Conservation (phyloP, 1,140 invertebrate species). For the Oncopodura yosiiana region DNA sequence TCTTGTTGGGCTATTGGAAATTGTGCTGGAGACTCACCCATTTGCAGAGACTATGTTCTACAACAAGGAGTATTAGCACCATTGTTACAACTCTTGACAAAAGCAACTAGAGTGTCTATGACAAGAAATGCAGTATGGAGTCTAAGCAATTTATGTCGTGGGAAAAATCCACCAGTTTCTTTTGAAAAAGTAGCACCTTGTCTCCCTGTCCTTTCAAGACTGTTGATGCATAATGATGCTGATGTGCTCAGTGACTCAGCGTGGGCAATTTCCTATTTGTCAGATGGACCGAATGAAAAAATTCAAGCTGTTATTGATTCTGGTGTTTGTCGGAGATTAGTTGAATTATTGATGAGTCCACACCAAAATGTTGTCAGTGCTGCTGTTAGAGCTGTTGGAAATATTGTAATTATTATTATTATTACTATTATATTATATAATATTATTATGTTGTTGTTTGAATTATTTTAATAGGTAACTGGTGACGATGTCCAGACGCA, state of each 20-base stretch:
- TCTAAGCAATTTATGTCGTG: constrained; percentile 88
- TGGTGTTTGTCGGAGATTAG: constrained; percentile 83
- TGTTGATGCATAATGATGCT: constrained; percentile 78
- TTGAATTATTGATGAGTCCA: constrained; percentile 85
- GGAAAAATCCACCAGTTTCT: constrained; percentile 91
- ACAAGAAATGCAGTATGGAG: constrained; percentile 96
- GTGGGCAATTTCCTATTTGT: constrained; percentile 89
- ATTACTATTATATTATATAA: too few species aligned
- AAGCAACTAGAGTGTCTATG: constrained; percentile 75
- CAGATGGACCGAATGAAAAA: constrained; percentile 95
- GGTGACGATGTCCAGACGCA: constrained; percentile 96
- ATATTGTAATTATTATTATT: too few species aligned
- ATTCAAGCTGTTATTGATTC: constrained; percentile 96
- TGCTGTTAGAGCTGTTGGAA: constrained; percentile 87
- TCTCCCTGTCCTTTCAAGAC: constrained; percentile 72
- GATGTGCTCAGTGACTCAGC: constrained; percentile 92
- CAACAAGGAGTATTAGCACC: constrained; percentile 73
- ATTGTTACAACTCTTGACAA: constrained; percentile 74
- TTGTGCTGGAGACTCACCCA: constrained; percentile 89
- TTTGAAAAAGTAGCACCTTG: constrained; percentile 75
- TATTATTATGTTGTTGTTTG: too few species aligned
- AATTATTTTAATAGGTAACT: too few species aligned
- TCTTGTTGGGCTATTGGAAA: constrained; percentile 95
- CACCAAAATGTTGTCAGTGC: constrained; percentile 88
- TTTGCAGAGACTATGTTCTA: constrained; percentile 83